phyloP scores from a whole-genome alignment of 37 sponge, comb jelly and placozoan species.

The Aphrocallistes beatrix region DNA sequence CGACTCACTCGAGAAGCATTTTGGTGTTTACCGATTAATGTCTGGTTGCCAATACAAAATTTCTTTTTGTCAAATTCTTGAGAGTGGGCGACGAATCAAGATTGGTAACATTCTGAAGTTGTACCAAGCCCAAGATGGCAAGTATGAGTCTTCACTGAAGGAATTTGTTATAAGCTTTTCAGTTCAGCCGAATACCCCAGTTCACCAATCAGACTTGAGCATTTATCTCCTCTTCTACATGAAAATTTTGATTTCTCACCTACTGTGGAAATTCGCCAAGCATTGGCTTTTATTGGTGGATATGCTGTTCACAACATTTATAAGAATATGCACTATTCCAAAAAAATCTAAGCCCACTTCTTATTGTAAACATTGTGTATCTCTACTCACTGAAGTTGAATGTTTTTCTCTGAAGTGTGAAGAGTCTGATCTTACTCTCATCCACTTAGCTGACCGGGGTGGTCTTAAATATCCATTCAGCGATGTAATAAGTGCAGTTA shows the following conservation, averaged over 20 bases:
- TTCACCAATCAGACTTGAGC: not conserved
- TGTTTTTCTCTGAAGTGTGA: not conserved
- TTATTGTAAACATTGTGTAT: not conserved
- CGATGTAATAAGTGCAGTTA: not conserved
- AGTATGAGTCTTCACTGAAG: not conserved
- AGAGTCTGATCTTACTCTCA: not conserved
- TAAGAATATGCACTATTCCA: not conserved
- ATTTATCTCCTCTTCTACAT: not conserved
- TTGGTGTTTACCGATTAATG: not conserved
- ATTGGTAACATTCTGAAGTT: not conserved
- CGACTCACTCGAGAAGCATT: not conserved
- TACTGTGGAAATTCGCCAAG: not conserved
- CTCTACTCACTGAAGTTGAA: not conserved
- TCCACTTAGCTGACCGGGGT: not conserved
- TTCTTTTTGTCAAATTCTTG: not conserved
- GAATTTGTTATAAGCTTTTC: not conserved
- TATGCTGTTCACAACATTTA: not conserved
- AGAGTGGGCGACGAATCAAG: not conserved
- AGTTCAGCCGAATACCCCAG: not conserved
- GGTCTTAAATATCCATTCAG: not conserved
- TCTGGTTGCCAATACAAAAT: not conserved
- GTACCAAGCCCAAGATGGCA: not conserved
- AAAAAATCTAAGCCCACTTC: not conserved
- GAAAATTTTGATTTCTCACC: not conserved
- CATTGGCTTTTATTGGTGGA: not conserved